These are phyloP conservation scores for Penaeus indicus DNA, from an alignment of 1,140 invertebrate genomes.

Conservation along the genomic window DNA sequence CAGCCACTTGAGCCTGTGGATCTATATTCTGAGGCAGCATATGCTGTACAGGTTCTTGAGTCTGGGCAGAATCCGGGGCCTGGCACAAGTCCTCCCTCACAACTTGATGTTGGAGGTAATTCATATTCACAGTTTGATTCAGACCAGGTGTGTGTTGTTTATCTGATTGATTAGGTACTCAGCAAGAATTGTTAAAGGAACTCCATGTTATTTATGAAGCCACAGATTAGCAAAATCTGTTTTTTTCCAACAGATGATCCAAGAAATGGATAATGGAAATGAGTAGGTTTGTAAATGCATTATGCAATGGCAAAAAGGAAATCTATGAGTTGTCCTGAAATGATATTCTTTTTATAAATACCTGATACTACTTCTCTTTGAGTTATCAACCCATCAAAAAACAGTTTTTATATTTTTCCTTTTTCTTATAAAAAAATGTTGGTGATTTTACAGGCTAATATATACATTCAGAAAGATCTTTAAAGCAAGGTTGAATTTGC, in stretches of 20 bases:
- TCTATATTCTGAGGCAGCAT: constrained; percentile 13
- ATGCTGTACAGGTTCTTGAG: constrained; percentile 45
- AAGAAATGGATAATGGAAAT: too few relatives aligned
- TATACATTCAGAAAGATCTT: too few relatives aligned
- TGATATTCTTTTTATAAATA: too few relatives aligned
- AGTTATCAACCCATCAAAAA: too few relatives aligned
- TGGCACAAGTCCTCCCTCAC: constrained; percentile 5
- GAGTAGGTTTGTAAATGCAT: too few relatives aligned
- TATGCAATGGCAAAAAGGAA: too few relatives aligned
- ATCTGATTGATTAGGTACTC: not conserved
- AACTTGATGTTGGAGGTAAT: constrained; percentile 4
- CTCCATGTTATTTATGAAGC: not conserved
- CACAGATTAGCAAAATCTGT: not conserved
- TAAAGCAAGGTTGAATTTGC: too few relatives aligned
- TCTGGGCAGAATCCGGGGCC: not conserved
- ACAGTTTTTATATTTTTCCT: too few relatives aligned
- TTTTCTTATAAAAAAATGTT: too few relatives aligned
- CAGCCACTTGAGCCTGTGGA: constrained; percentile 18
- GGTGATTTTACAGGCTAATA: too few relatives aligned
- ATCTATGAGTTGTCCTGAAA: too few relatives aligned
- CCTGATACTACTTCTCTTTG: too few relatives aligned
- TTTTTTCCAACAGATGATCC: not conserved
- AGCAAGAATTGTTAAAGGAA: not conserved
- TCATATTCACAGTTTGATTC: constrained; percentile 16
- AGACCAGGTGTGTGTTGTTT: constrained; percentile 36